These are phyloP conservation scores for Hydrolagus affinis DNA, from an alignment of 2,113 vertebrate genomes.

Conservation along the genomic window DNA sequence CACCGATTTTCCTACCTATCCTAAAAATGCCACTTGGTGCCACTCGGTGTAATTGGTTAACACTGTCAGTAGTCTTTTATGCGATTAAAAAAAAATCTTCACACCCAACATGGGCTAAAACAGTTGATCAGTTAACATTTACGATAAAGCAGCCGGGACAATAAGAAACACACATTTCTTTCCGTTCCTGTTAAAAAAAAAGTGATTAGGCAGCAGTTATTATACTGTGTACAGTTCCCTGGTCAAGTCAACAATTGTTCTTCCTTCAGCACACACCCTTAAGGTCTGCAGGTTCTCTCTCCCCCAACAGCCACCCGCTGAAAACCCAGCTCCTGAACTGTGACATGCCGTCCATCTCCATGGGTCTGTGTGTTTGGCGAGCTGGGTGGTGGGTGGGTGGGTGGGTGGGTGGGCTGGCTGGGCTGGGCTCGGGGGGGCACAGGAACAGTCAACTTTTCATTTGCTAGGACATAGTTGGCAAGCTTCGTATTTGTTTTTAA, in stretches of 20 bases:
- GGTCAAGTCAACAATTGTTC: conserved; percentile 38
- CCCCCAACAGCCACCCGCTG: neutral
- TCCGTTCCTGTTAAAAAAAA: conserved; percentile 40
- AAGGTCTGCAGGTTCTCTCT: too few relatives aligned
- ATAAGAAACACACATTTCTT: conserved; percentile 47
- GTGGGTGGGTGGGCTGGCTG: too few relatives aligned
- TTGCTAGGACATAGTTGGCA: neutral
- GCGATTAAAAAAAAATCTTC: conserved; percentile 53
- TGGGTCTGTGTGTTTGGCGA: too few relatives aligned
- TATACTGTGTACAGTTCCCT: conserved; percentile 36
- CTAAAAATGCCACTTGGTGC: conserved; percentile 48
- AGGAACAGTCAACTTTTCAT: conserved; percentile 10
- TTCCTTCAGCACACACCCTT: neutral
- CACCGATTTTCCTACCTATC: conserved; percentile 45
- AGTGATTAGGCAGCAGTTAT: conserved; percentile 42
- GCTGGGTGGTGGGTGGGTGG: too few relatives aligned
- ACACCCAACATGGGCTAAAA: conserved; percentile 62
- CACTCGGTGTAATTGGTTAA: conserved; percentile 46
- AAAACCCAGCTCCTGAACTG: too few relatives aligned
- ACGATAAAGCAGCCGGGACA: conserved; percentile 55
- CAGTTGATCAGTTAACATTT: conserved; percentile 44
- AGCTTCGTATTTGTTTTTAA: neutral
- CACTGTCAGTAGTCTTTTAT: conserved; percentile 46
- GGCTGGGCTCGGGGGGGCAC: too few relatives aligned
- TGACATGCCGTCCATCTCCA: too few relatives aligned